Conservation (phyloP, 2,113 vertebrate genomes). For the Mandrillus leucophaeus region DNA sequence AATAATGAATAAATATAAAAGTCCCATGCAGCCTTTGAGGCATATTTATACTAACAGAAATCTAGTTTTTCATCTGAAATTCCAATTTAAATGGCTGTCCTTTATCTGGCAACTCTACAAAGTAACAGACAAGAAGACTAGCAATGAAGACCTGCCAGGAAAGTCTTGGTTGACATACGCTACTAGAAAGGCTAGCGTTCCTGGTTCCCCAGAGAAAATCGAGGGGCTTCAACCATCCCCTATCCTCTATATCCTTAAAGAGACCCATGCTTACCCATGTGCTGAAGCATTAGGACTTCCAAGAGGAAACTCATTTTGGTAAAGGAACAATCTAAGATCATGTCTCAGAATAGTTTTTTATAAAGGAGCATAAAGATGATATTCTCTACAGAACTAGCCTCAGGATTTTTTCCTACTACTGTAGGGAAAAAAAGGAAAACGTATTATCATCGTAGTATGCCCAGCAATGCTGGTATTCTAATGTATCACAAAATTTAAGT, state of each 20-base stretch:
- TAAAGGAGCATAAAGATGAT: not conserved
- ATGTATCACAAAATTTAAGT: not conserved
- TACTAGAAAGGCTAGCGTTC: not conserved
- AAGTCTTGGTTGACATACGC: not conserved
- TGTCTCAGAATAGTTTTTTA: not conserved
- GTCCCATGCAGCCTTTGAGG: not conserved
- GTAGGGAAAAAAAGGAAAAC: not conserved
- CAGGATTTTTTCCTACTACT: not conserved
- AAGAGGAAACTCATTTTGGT: not conserved
- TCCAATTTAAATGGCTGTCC: not conserved
- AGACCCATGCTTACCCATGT: not conserved
- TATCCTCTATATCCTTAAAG: not conserved
- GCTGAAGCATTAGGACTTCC: not conserved
- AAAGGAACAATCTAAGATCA: not conserved
- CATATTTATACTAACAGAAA: not conserved
- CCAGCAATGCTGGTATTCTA: not conserved
- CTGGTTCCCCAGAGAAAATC: not conserved
- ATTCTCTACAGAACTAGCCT: not conserved
- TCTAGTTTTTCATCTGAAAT: not conserved
- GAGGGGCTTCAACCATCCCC: not conserved
- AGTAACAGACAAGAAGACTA: not conserved
- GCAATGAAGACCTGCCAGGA: not conserved
- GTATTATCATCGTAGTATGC: not conserved
- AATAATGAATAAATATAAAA: not conserved
- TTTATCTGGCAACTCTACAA: not conserved